Conservation (phyloP, 2,888 invertebrate genomes). For the Neria commutata region DNA sequence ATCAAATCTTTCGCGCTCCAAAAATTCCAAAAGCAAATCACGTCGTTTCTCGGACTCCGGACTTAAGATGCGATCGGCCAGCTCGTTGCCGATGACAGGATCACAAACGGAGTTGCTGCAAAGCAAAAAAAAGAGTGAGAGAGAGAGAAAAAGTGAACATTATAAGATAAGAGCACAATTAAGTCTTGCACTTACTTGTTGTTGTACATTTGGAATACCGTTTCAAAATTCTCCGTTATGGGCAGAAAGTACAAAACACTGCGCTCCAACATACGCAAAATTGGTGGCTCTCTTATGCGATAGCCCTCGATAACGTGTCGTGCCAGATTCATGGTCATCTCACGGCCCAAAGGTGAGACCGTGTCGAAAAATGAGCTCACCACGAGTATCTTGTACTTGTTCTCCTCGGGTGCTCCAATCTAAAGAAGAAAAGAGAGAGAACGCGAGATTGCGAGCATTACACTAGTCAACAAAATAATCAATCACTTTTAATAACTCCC, state of each 20-base stretch:
- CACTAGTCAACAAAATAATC: background rate
- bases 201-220: slow-evolving; percentile 46
- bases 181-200: slow-evolving; percentile 46
- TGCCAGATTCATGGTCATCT: slow-evolving; percentile 80
- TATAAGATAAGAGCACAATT: background rate
- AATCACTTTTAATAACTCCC: background rate
- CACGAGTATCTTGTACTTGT: slow-evolving; percentile 82
- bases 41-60: slow-evolving; percentile 49
- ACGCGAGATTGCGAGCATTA: no score
- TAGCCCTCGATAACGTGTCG: slow-evolving; percentile 80
- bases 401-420: slow-evolving; percentile 79
- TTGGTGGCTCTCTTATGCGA: slow-evolving; percentile 70
- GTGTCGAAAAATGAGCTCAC: slow-evolving; percentile 79
- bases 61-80: slow-evolving; percentile 70
- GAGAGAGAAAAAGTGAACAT: no score
- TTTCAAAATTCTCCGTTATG: slow-evolving; percentile 52
- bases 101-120: slow-evolving; percentile 56
- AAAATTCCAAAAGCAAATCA: slow-evolving; percentile 67
- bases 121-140: background rate
- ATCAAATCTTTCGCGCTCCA: slow-evolving; percentile 73
- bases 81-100: slow-evolving; percentile 63
- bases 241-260: slow-evolving; percentile 83
- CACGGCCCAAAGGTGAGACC: slow-evolving; percentile 83
- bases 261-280: slow-evolving; percentile 70
- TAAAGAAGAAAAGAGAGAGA: slow-evolving; percentile 54